Evolutionary conservation across 2,888 invertebrate species (phyloP).

Genomic region (Yponomeuta sedellus): DNA sequence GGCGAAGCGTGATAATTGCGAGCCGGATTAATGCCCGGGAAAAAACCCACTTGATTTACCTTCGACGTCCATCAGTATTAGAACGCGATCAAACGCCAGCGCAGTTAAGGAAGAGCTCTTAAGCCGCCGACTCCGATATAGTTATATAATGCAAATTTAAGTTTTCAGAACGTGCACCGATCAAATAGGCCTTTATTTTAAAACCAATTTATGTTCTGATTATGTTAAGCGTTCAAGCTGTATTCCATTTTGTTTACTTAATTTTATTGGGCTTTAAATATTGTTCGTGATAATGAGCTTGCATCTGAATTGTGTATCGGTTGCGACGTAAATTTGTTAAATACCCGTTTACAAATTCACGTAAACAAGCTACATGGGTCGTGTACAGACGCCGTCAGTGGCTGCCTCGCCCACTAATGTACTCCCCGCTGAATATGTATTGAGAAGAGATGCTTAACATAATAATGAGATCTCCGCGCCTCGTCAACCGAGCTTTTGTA

Average conservation of each 20-base stretch:
- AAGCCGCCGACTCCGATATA: neutral
- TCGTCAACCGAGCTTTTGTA: slow-evolving; percentile 18
- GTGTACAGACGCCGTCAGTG: neutral
- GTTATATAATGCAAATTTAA: neutral
- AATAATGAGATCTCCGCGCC: slow-evolving; percentile 24
- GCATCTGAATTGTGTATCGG: too few species aligned
- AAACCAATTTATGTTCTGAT: neutral
- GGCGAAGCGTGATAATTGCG: slow-evolving; percentile 32
- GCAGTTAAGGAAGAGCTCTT: neutral
- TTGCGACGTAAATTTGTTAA: too few species aligned
- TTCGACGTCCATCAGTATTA: slow-evolving; percentile 48
- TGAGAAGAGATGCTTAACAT: slow-evolving; percentile 33
- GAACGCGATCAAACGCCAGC: slow-evolving; percentile 18
- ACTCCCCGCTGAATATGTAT: slow-evolving; percentile 42
- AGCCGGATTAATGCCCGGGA: slow-evolving; percentile 34
- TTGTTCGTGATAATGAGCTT: neutral
- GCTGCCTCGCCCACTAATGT: slow-evolving; percentile 3
- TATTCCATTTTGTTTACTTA: neutral
- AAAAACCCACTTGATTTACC: slow-evolving; percentile 47
- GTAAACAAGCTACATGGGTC: neutral
- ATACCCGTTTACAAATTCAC: neutral
- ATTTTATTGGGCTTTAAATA: neutral
- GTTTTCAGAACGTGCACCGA: too few species aligned
- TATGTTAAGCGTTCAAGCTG: neutral
- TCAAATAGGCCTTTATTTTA: neutral